Evolutionary conservation across 2,888 invertebrate genomes (phyloP).

Genomic region (Drosophila pegasa): DNA sequence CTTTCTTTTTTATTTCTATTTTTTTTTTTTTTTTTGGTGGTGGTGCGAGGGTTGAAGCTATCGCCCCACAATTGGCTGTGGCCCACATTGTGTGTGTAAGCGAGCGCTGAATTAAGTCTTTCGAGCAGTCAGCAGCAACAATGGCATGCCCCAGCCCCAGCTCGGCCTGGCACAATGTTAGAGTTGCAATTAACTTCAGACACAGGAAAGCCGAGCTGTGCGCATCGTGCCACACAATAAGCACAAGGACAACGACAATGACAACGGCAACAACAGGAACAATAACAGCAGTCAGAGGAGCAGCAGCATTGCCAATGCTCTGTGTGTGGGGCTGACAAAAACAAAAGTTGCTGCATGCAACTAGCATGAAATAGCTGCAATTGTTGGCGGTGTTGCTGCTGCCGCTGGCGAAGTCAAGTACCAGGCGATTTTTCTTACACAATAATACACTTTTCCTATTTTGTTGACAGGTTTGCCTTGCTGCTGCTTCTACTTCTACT

Average conservation of each 20-base stretch:
- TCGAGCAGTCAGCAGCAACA: constrained; percentile 68
- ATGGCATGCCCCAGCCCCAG: constrained; percentile 65
- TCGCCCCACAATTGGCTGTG: constrained; percentile 51
- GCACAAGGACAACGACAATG: constrained; percentile 68
- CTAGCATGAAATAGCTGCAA: constrained; percentile 61
- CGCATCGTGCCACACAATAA: constrained; percentile 63
- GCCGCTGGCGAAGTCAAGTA: constrained; percentile 68
- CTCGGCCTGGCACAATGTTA: constrained; percentile 73
- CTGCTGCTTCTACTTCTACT: constrained; percentile 3
- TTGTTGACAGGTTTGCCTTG: constrained; percentile 70
- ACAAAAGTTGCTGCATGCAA: constrained; percentile 75
- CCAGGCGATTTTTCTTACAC: constrained; percentile 76
- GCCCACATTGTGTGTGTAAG: constrained; percentile 34
- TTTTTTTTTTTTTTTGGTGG: constrained; percentile 6
- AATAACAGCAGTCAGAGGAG: constrained; percentile 17
- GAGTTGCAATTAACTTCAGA: constrained; percentile 80
- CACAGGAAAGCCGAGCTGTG: constrained; percentile 64
- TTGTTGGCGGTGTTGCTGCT: constrained; percentile 20
- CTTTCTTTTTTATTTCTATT: neutral
- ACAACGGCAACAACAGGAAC: constrained; percentile 45
- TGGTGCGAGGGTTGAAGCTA: constrained; percentile 14
- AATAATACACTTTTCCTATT: constrained; percentile 79
- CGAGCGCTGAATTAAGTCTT: constrained; percentile 73
- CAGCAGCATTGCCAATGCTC: constrained; percentile 42
- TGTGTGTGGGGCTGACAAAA: constrained; percentile 70